Evolutionary conservation across 2,797 vertebrate species (phyloP).

Genomic region (Botia almorhae): DNA sequence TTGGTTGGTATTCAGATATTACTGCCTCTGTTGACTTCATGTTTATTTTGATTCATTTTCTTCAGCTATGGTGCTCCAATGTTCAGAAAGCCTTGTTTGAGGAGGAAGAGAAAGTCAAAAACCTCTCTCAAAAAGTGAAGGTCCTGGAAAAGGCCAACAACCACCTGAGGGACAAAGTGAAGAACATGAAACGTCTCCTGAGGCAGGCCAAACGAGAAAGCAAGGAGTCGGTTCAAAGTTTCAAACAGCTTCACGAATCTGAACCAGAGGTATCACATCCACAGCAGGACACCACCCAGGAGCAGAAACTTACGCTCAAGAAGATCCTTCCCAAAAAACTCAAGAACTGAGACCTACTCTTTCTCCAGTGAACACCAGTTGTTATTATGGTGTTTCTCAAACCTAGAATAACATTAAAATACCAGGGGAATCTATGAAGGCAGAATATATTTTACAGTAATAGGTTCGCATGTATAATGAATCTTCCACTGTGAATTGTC

Average conservation of each 20-base stretch:
- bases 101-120: constrained; percentile 83
- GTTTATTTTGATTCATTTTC: constrained; percentile 3
- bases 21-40: constrained; percentile 6
- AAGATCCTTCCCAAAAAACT: constrained; percentile 73
- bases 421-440: not conserved
- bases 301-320: constrained; percentile 70
- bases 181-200: constrained; percentile 83
- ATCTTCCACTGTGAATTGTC: not conserved
- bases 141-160: constrained; percentile 83
- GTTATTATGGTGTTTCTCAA: not conserved
- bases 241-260: constrained; percentile 77
- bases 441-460: not conserved
- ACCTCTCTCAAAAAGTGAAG: constrained; percentile 82
- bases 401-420: not conserved
- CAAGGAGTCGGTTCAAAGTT: constrained; percentile 74
- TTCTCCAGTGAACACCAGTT: not conserved
- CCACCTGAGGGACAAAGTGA: constrained; percentile 84
- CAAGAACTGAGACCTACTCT: constrained; percentile 66
- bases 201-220: constrained; percentile 79
- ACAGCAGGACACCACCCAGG: constrained; percentile 77
- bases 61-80: constrained; percentile 81
- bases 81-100: constrained; percentile 86
- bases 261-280: constrained; percentile 71
- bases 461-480: not conserved
- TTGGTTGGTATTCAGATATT: not conserved